These are phyloP conservation scores for Ginglymostoma cirratum DNA, from an alignment of 2,113 vertebrate species.

Conservation along the genomic window DNA sequence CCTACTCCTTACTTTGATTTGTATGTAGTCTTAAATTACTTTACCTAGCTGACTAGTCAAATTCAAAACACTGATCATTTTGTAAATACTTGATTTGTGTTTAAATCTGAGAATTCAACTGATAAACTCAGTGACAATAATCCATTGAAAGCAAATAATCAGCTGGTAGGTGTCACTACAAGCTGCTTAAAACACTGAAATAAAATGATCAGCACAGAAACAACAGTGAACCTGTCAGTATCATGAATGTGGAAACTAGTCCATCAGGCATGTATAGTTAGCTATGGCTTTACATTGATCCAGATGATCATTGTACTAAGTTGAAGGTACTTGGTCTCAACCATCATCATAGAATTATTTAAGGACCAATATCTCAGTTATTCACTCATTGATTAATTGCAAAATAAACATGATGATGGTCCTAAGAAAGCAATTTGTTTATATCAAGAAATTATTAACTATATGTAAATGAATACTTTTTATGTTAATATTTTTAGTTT, in stretches of 20 bases:
- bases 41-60: neutral
- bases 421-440: neutral
- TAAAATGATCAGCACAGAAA: neutral
- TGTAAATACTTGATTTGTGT: neutral
- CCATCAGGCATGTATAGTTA: neutral
- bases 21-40: neutral
- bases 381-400: neutral
- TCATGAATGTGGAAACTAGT: neutral
- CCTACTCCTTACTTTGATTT: neutral
- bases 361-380: neutral
- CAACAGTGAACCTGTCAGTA: neutral
- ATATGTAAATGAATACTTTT: neutral
- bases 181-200: neutral
- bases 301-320: neutral
- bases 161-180: neutral
- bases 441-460: neutral
- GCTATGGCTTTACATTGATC: neutral
- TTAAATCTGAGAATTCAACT: neutral
- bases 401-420: neutral
- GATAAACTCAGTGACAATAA: neutral
- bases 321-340: neutral
- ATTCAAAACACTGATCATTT: neutral
- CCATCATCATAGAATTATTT: neutral
- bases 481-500: neutral
- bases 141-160: neutral